phyloP scores from a whole-genome alignment of 2,888 invertebrate species.

The Meta bourneti region DNA sequence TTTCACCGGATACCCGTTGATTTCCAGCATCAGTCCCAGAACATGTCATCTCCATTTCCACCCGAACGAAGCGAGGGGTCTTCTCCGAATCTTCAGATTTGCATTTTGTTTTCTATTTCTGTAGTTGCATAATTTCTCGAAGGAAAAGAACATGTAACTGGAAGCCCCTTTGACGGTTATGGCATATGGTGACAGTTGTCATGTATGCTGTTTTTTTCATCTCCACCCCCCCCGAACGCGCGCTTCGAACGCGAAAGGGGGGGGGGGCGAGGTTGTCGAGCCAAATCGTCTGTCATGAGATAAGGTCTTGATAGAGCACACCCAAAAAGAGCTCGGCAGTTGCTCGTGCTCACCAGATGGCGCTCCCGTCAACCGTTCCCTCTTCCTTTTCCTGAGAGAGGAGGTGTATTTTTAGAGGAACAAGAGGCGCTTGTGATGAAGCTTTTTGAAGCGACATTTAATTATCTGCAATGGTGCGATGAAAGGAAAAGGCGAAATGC shows the following conservation, averaged over 20 bases:
- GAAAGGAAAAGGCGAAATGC: no score
- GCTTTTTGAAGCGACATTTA: no score
- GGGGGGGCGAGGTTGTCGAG: conserved; percentile 50
- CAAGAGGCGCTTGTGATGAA: neutral
- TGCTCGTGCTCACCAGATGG: conserved; percentile 58
- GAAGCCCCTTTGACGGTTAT: conserved; percentile 11
- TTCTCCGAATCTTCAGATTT: neutral
- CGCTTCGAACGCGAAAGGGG: neutral
- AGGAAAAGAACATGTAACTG: neutral
- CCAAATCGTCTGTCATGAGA: conserved; percentile 72
- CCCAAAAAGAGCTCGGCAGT: conserved; percentile 29
- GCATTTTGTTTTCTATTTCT: conserved; percentile 20
- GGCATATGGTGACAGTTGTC: conserved; percentile 64
- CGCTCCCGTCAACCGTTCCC: conserved; percentile 35
- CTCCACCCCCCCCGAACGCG: neutral
- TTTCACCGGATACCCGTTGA: no score
- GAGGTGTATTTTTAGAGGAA: conserved; percentile 3
- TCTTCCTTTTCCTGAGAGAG: neutral
- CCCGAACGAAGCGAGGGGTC: neutral
- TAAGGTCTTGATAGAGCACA: conserved; percentile 58
- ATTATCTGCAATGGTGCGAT: no score
- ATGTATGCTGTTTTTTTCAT: neutral
- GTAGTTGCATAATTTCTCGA: conserved; percentile 13
- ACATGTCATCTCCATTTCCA: neutral
- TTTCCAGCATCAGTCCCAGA: no score